A percentile compares a stretch with the other conserved stretches of the same genome.
Conservation (phyloP, 2,797 vertebrate species). For the Podarcis lilfordi region DNA sequence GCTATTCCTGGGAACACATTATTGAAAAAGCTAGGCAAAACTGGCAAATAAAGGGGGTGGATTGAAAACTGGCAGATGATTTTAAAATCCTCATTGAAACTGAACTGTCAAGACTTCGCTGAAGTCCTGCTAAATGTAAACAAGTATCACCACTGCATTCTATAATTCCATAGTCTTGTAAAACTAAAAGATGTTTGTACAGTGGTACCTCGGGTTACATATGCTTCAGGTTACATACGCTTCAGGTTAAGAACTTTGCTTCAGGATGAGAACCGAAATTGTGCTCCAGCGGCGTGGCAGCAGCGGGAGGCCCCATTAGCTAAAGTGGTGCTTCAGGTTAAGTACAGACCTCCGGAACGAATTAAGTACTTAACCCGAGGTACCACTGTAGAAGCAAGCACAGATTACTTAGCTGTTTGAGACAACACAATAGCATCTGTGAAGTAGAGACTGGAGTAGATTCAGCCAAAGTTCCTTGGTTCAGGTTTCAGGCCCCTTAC, state of each 20-base stretch:
- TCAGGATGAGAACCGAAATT: no score
- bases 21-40: slow-evolving; percentile 25
- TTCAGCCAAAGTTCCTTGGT: neutral
- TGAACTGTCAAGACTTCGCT: slow-evolving; percentile 4
- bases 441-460: neutral
- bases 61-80: slow-evolving; percentile 17
- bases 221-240: no score
- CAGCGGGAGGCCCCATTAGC: no score
- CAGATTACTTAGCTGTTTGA: neutral
- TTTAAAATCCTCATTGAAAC: slow-evolving; percentile 8
- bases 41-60: neutral
- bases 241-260: no score
- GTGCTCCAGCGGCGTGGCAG: no score
- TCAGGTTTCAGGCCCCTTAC: neutral
- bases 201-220: no score
- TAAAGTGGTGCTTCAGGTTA: no score
- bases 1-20: neutral
- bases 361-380: no score
- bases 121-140: slow-evolving; percentile 12
- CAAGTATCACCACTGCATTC: slow-evolving; percentile 14
- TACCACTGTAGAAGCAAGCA: neutral
- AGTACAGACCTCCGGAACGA: no score
- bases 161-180: neutral
- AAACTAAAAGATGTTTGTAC: neutral
- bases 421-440: neutral